A percentile compares a stretch with the other conserved stretches of the same genome.
phyloP scores from a whole-genome alignment of 2,888 invertebrate species.

The Drosophila pegasa region DNA sequence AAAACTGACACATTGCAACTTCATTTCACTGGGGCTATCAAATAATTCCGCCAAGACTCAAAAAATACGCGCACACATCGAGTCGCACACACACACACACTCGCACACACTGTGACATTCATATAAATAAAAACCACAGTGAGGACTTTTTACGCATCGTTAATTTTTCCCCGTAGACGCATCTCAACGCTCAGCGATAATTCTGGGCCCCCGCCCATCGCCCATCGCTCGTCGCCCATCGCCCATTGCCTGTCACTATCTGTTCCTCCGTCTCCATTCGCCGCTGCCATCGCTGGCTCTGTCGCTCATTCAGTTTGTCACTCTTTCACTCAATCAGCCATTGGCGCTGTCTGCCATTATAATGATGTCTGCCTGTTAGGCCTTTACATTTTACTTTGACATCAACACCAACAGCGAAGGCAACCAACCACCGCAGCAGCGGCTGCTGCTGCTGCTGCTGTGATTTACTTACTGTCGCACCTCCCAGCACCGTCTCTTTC shows the following conservation, averaged over 20 bases:
- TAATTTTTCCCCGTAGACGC: conserved; percentile 75
- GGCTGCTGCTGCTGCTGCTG: conserved; percentile 27
- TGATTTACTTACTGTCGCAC: conserved; percentile 56
- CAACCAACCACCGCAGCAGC: conserved; percentile 30
- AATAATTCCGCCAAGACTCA: conserved; percentile 52
- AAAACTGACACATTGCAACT: conserved; percentile 78
- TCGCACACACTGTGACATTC: conserved; percentile 14
- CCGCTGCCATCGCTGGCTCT: conserved; percentile 2
- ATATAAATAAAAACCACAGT: conserved; percentile 51
- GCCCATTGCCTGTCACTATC: conserved; percentile 1
- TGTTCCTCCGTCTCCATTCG: neutral
- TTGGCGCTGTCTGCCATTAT: conserved; percentile 64
- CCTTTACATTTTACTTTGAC: conserved; percentile 74
- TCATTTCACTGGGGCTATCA: conserved; percentile 63
- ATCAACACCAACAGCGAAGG: conserved; percentile 55
- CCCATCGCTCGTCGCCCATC: no score
- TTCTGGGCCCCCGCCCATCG: no score
- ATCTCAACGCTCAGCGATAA: conserved; percentile 46
- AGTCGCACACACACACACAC: conserved; percentile 9
- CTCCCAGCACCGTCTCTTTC: neutral
- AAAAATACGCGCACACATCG: conserved; percentile 20
- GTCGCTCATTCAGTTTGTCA: conserved; percentile 55
- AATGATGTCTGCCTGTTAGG: conserved; percentile 72
- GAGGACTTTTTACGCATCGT: conserved; percentile 79
- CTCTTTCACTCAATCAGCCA: conserved; percentile 75